Evolutionary conservation across 92 coral and sea anemone species (phyloP), one percentile per base, ranked within the genome.

Genomic region (Actinernus sp.): DNA sequence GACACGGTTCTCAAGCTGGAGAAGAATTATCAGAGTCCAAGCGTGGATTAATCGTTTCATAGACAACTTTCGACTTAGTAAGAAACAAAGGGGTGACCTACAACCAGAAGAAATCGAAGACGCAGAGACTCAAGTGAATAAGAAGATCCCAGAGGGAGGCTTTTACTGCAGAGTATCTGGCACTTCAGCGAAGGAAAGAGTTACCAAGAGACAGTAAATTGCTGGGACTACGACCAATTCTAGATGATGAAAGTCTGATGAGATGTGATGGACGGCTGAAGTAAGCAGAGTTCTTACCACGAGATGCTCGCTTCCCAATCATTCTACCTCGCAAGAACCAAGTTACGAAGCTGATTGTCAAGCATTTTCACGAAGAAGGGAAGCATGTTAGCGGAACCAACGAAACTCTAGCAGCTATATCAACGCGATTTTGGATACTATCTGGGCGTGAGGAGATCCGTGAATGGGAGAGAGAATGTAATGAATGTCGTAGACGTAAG

Each of bases 321-420:
- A 74, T 81, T 2, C 36, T 75, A 24, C 88, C 85, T 7, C 71
- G 82, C 36, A 74, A 78, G 23, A 78, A 75, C 21, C 71, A 67
- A 68, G 65, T 76, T 1, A 82, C 70, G 0, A 76, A 63, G 17
- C 61, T 64, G 31, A 82, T 88, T 19, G 86, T 76, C 1, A 67
- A 74, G 41, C 58, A 68, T 33, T 73, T 58, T 47, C 87, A 79
- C 36, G 87, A 79, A 11, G 18, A 52, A 46, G 84, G 72, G n/a
- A 81, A 87, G 49, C 88, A 87, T 21, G 17, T 51, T 26, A 86
- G 82, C 10, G 88, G 88, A 0, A 75, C 78, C 34, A 87, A 81
- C 22, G 71, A 76, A 30, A 62, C 79, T 6, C 24, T 84, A 47
- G 62, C 71, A 12, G 81, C 77, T 50, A 31, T 70, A 19, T 61